Evolutionary conservation across 2,797 vertebrate species (phyloP).

Genomic region (Acanthurus leucopareius): DNA sequence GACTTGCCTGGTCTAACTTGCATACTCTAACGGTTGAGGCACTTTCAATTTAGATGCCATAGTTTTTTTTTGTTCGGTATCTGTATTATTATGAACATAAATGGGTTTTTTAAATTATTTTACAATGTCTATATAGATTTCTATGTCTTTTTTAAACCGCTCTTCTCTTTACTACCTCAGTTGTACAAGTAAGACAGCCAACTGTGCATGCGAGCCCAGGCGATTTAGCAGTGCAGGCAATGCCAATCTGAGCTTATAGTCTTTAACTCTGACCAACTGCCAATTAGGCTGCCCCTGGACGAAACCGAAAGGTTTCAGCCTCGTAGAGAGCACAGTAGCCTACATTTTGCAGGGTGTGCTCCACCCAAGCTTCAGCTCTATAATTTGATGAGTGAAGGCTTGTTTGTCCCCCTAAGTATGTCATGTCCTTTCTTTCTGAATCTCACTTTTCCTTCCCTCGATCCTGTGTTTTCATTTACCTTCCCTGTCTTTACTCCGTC

Average conservation of each 20-base stretch:
- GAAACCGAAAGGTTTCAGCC: conserved; percentile 68
- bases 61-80: not conserved
- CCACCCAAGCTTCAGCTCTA: conserved; percentile 82
- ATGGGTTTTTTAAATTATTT: not conserved
- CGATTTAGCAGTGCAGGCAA: conserved; percentile 58
- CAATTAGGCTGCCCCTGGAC: conserved; percentile 80
- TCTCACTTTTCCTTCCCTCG: conserved; percentile 39
- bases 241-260: conserved; percentile 75
- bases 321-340: conserved; percentile 68
- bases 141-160: not conserved
- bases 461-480: conserved; percentile 38
- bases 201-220: conserved; percentile 27
- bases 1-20: not conserved
- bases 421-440: conserved; percentile 57
- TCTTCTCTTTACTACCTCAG: conserved; percentile 29
- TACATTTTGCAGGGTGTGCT: conserved; percentile 78
- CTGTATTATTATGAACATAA: not conserved
- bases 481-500: conserved; percentile 9
- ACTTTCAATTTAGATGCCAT: conserved; percentile 3
- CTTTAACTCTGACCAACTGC: conserved; percentile 82
- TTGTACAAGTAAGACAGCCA: conserved; percentile 27
- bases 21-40: not conserved
- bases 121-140: not conserved
- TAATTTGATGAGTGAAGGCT: conserved; percentile 81
- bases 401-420: conserved; percentile 76